Conservation (phyloP, 2,888 invertebrate species). For the Hololepta plana region DNA sequence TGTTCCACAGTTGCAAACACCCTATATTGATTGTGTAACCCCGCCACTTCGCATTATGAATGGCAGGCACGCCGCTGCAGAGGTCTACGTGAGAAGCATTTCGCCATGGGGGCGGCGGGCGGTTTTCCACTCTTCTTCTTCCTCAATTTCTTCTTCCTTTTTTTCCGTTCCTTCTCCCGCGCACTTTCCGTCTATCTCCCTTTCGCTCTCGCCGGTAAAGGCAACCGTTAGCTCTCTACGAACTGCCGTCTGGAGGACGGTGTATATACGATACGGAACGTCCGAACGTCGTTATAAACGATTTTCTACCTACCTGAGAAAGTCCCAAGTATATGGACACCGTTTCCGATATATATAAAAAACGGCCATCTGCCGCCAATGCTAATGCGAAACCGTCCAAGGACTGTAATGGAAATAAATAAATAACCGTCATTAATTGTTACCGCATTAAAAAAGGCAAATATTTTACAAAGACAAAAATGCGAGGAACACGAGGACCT, state of each 20-base stretch:
- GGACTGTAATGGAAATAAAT: constrained; percentile 50
- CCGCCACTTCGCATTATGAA: constrained; percentile 31
- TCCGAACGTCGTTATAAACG: too few relatives aligned
- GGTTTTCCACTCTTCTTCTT: too few relatives aligned
- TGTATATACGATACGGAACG: neutral
- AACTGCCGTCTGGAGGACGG: neutral
- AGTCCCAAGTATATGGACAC: constrained; percentile 99
- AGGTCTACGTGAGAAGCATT: constrained; percentile 39
- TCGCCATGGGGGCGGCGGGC: constrained; percentile 22
- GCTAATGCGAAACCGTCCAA: constrained; percentile 96
- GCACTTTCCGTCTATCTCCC: constrained; percentile 27
- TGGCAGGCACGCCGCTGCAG: constrained; percentile 41
- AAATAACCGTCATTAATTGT: too few relatives aligned
- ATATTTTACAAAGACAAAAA: constrained; percentile 1
- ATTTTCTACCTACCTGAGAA: constrained; percentile 71
- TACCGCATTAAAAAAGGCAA: constrained; percentile 1
- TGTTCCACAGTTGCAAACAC: constrained; percentile 29
- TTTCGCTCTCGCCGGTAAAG: constrained; percentile 25
- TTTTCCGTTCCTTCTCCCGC: too few relatives aligned
- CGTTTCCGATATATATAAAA: constrained; percentile 99
- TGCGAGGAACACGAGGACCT: neutral
- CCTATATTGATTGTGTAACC: constrained; percentile 33
- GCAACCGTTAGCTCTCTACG: constrained; percentile 12
- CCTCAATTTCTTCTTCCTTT: too few relatives aligned
- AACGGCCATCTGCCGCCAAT: constrained; percentile 87